Conservation (phyloP, 2,797 vertebrate species). For the Dromococcyx pavoninus region DNA sequence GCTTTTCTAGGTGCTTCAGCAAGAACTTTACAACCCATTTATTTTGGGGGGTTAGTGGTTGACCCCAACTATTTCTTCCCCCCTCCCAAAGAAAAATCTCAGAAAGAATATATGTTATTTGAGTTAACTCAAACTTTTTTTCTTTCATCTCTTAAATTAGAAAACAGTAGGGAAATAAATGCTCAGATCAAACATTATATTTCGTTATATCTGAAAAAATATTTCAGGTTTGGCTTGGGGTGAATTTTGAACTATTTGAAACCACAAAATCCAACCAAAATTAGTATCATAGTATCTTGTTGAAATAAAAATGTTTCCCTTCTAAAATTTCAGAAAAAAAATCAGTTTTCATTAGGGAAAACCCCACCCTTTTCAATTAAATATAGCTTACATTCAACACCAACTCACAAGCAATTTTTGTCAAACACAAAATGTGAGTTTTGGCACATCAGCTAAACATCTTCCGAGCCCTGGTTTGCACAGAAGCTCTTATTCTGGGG, state of each 20-base stretch:
- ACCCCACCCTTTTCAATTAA: background rate
- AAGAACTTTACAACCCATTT: background rate
- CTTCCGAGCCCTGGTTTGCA: background rate
- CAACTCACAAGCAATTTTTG: background rate
- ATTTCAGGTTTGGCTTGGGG: background rate
- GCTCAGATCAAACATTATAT: background rate
- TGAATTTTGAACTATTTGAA: constrained; percentile 28
- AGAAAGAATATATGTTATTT: background rate
- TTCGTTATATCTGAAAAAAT: background rate
- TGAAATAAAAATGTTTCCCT: constrained; percentile 26
- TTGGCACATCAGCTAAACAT: background rate
- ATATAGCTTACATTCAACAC: background rate
- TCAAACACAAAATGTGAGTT: background rate
- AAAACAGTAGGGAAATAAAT: constrained; percentile 1
- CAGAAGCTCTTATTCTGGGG: background rate
- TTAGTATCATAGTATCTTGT: background rate
- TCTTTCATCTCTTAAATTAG: background rate
- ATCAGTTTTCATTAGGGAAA: background rate
- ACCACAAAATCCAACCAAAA: constrained; percentile 28
- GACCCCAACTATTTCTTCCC: background rate
- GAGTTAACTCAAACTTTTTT: background rate
- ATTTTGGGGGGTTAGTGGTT: background rate
- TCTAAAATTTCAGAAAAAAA: background rate
- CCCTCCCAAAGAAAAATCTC: background rate
- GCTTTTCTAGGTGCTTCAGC: background rate